Base-by-base conservation (phyloP, 1,140 invertebrate species). In the Formica selysi region DNA sequence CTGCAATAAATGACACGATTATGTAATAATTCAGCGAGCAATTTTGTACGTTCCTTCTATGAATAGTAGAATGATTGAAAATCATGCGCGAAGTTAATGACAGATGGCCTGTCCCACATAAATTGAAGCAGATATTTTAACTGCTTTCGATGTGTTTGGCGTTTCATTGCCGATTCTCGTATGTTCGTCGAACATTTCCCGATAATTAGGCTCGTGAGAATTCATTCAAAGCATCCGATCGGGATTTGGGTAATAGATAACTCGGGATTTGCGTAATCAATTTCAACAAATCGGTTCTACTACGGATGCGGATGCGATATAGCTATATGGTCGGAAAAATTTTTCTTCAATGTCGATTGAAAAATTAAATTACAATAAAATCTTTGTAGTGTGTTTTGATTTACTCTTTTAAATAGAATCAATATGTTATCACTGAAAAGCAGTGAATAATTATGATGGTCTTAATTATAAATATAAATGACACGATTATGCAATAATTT, bases 51-150 rank as follows among this genome's bases (percentile, higher is more conserved):
- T 16, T 7, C 1, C 3, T 13, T 10, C 7, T 19, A 19, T 62
- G 19, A 74, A 67, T 32, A 62, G 26, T 36, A 22, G 13, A 59
- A 59, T 59, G 11, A 61, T 22, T 0, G 57, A 11, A 36, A 83
- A 81, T 73, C 19, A 44, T 2, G 68, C 48, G 10, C 26, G 11
- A 38, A 38, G 44, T 68, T 79, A 68, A 80, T 67, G 44, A 79
- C 36, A 26, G 44, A 61, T n/a, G 67, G 22, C 4, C 26, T 36
- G 54, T 81, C 67, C 6, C 26, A 48, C 38, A 73, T 81, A 81
- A 61, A 81, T 73, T 81, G 67, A 6, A 22, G 36, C 32, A 71
- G 79, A 81, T 61, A 81, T 32, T 73, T 73, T 73, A 81, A 41
- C 41, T 11, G 29, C 29, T 57, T 38, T 41, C 78, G 22, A 38